Conservation (phyloP, 2,113 vertebrate genomes). For the Gorsachius goisagi region DNA sequence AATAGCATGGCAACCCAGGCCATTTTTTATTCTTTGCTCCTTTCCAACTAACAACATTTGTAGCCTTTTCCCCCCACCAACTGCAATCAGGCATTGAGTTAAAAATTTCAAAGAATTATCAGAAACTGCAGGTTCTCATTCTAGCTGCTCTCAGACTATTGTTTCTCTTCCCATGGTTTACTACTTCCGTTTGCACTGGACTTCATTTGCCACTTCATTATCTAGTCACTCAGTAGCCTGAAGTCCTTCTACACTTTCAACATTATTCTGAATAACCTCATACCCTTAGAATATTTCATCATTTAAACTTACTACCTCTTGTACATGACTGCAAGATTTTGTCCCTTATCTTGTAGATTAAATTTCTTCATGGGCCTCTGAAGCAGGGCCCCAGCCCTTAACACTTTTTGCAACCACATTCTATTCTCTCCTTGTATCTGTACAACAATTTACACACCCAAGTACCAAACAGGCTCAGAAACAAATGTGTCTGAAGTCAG, state of each 20-base stretch:
- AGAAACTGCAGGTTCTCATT: neutral
- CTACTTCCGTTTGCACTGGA: neutral
- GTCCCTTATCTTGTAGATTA: neutral
- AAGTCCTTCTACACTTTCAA: neutral
- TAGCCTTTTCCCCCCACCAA: neutral
- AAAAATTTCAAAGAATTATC: neutral
- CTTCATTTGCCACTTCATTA: neutral
- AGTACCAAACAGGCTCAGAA: neutral
- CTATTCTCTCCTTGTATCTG: neutral
- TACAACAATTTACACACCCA: neutral
- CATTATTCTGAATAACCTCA: neutral
- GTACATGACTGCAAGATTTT: neutral
- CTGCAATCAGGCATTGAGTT: neutral
- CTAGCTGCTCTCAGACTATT: neutral
- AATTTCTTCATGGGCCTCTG: neutral
- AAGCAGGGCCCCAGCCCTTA: neutral
- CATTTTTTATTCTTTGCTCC: neutral
- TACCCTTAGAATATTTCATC: neutral
- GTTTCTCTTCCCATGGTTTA: neutral
- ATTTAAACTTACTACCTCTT: neutral
- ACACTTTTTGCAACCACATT: neutral
- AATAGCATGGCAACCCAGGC: neutral
- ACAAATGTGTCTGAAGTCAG: neutral
- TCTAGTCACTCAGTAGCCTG: neutral
- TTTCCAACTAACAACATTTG: neutral